Evolutionary conservation across 2,797 vertebrate genomes (phyloP), one percentile per base, ranked within the genome.

Genomic region (Falco columbarius): DNA sequence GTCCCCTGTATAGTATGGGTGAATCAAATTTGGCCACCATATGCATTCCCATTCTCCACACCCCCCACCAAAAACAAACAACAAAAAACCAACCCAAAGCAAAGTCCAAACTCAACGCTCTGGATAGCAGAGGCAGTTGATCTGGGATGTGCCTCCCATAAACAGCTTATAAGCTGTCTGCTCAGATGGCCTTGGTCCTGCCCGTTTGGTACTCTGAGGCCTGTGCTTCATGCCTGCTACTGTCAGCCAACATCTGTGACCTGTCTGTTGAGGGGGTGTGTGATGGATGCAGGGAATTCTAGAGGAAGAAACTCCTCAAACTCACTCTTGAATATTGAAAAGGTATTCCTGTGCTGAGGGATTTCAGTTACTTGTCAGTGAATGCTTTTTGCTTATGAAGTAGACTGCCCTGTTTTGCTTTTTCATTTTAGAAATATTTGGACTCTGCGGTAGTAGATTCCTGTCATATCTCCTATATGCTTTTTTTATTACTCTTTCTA

Each of bases 261-360:
- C 3, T 40, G 16, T 22, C 40, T 71, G 1, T 12, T 30, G 26
- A 18, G 32, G 4, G 27, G 3, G 4, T 1, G 32, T 8, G 20
- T 46, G 15, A 44, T 51, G 38, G 27, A 34, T 61, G 47, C 58
- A 58, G 24, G 22, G 34, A 68, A 36, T 34, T 63, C 49, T 46
- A 65, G 34, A 84, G 34, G 23, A 23, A 59, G 32, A 52, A 58
- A 32, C 38, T 82, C 24, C 6, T n/a, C 21, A 22, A 65, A 38
- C 46, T 32, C 16, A 7, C 36, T 72, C 32, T 26, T 44, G 32
- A 34, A 8, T 51, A 38, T 12, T 46, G 27, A 24, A 38, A 46
- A 59, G 4, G 3, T 32, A 3, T 56, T 79, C 21, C 32, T 46
- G 0, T 51, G 20, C 36, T 65, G 71, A 56, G 29, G 29, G 17